Conservation (phyloP, 2,797 vertebrate genomes). For the Brachyrhaphis roseni region DNA sequence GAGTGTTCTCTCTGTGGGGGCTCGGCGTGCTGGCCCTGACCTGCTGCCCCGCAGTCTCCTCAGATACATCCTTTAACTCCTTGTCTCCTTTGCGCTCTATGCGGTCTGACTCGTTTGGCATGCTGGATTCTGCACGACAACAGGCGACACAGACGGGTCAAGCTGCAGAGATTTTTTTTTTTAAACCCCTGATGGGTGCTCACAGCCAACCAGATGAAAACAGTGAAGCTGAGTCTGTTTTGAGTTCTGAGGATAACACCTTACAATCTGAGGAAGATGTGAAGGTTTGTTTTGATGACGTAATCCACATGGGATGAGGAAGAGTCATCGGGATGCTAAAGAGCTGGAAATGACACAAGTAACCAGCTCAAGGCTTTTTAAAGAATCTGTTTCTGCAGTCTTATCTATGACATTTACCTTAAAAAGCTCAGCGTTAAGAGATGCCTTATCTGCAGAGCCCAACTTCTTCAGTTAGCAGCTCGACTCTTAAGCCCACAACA, state of each 20-base stretch:
- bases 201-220: not conserved
- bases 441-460: not conserved
- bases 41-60: slow-evolving; percentile 78
- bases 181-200: not conserved
- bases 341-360: not conserved
- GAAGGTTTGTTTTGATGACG: slow-evolving; percentile 39
- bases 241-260: not conserved
- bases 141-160: not conserved
- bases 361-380: not conserved
- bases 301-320: slow-evolving; percentile 17
- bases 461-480: slow-evolving; percentile 24
- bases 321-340: slow-evolving; percentile 16
- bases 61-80: slow-evolving; percentile 61
- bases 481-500: slow-evolving; percentile 21
- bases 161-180: not conserved
- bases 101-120: slow-evolving; percentile 87
- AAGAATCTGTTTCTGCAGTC: not conserved
- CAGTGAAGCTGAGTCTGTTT: not conserved
- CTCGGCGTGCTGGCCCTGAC: slow-evolving; percentile 76
- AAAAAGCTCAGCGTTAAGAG: not conserved
- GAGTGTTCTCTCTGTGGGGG: slow-evolving; percentile 72
- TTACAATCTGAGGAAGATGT: not conserved
- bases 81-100: slow-evolving; percentile 70
- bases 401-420: slow-evolving; percentile 48
- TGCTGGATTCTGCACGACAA: slow-evolving; percentile 65